phyloP scores from a whole-genome alignment of 2,888 invertebrate species.

The Ditula angustiorana region DNA sequence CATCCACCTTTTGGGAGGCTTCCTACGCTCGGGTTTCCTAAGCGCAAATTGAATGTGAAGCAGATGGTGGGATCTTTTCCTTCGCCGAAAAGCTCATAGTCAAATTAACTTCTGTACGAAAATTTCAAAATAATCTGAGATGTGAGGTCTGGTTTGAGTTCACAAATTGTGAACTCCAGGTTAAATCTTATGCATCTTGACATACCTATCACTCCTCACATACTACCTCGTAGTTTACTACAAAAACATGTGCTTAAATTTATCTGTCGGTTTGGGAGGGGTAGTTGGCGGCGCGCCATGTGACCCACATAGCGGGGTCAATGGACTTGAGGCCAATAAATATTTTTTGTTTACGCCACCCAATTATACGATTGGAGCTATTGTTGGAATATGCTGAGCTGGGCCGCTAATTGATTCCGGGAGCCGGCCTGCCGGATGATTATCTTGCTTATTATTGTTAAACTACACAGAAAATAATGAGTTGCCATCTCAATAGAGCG shows the following conservation, averaged over 20 bases:
- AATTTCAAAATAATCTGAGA: not conserved
- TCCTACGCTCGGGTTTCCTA: not conserved
- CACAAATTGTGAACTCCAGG: too few species aligned
- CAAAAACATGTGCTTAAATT: conserved; percentile 55
- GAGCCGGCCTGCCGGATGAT: not conserved
- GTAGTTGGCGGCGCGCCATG: conserved; percentile 54
- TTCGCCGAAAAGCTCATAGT: not conserved
- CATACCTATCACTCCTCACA: conserved; percentile 24
- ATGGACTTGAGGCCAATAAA: conserved; percentile 55
- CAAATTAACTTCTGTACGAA: not conserved
- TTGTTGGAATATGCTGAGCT: conserved; percentile 22
- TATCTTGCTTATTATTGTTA: conserved; percentile 5
- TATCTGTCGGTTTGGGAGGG: conserved; percentile 49
- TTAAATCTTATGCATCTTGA: too few species aligned
- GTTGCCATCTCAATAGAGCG: too few species aligned
- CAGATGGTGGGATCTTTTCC: too few species aligned
- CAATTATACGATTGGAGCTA: conserved; percentile 45
- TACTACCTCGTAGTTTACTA: conserved; percentile 40
- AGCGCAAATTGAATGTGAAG: too few species aligned
- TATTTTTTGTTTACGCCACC: conserved; percentile 62
- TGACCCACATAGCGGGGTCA: conserved; percentile 58
- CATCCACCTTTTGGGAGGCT: too few species aligned
- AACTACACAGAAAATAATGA: too few species aligned
- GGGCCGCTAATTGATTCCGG: conserved; percentile 7
- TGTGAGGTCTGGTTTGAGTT: not conserved